These are phyloP conservation scores for Aepyceros melampus DNA, from an alignment of 2,113 vertebrate genomes.

Conservation along the genomic window DNA sequence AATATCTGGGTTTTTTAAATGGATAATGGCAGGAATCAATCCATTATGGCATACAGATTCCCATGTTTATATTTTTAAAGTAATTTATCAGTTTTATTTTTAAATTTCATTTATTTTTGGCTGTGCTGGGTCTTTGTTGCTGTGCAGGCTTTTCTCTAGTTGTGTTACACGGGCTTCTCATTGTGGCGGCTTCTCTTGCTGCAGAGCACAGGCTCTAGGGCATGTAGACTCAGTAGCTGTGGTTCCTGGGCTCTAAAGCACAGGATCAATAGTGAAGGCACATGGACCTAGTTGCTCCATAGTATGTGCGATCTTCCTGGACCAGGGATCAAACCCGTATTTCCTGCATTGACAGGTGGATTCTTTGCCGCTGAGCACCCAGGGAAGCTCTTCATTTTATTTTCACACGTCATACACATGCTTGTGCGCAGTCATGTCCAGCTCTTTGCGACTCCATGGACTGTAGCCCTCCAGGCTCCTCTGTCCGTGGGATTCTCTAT, in stretches of 20 bases:
- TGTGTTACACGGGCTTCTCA: not conserved
- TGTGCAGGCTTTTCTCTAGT: not conserved
- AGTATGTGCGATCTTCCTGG: not conserved
- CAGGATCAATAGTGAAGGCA: not conserved
- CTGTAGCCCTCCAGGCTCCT: not conserved
- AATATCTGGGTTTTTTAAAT: not conserved
- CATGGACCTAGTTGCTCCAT: not conserved
- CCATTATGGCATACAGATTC: accelerated
- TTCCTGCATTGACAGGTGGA: not conserved
- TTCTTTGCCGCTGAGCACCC: not conserved
- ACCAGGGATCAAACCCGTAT: not conserved
- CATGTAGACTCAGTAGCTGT: not conserved
- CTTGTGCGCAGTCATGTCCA: not conserved
- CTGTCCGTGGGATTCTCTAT: not conserved
- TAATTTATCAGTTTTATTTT: not conserved
- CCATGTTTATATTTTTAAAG: not conserved
- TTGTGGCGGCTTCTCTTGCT: not conserved
- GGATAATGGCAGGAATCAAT: not conserved
- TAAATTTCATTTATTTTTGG: not conserved
- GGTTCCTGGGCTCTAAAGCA: not conserved
- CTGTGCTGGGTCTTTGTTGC: not conserved
- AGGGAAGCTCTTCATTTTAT: not conserved
- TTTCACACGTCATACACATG: not conserved
- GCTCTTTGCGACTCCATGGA: not conserved
- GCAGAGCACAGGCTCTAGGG: not conserved